Evolutionary conservation across 2,797 vertebrate species (phyloP).

Genomic region (Trachops cirrhosus): DNA sequence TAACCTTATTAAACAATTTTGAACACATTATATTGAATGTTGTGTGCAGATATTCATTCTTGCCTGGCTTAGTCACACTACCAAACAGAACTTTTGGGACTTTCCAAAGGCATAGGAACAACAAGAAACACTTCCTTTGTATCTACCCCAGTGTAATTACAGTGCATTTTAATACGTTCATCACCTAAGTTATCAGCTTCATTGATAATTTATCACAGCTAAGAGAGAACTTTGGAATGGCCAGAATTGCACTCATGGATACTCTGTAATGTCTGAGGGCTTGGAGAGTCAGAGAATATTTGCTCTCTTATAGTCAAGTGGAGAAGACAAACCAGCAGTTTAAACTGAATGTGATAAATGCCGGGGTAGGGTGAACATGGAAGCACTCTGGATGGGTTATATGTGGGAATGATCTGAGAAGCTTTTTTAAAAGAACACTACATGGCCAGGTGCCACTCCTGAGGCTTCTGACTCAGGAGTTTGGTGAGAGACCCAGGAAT

Average conservation of each 20-base stretch:
- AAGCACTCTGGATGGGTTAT: neutral
- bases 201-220: neutral
- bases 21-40: neutral
- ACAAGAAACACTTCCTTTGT: neutral
- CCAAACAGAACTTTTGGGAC: conserved; percentile 36
- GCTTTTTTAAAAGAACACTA: neutral
- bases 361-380: neutral
- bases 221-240: neutral
- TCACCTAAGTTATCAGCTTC: neutral
- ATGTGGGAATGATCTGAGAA: neutral
- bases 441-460: neutral
- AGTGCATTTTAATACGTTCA: neutral
- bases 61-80: conserved; percentile 45
- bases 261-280: neutral
- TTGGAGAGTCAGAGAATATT: neutral
- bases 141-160: neutral
- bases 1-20: neutral
- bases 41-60: neutral
- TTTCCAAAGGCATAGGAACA: conserved; percentile 35
- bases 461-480: neutral
- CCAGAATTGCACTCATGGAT: neutral
- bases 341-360: neutral
- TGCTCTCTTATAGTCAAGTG: neutral
- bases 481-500: neutral
- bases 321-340: neutral